Evolutionary conservation across 2,888 invertebrate genomes (phyloP).

Genomic region (Spicauda simplicius): DNA sequence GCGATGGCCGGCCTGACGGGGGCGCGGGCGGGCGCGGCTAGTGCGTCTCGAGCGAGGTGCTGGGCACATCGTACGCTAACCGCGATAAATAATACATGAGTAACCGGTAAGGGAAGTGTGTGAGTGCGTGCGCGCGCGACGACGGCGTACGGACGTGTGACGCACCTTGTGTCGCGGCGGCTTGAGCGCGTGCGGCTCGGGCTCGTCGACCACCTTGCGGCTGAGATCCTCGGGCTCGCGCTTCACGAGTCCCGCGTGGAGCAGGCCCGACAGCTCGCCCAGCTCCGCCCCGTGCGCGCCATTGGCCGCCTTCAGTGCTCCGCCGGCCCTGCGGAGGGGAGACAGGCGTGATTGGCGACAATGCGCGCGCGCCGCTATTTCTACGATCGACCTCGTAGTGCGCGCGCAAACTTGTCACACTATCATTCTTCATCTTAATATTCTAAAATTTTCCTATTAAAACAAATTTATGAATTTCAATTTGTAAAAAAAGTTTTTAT

Average conservation of each 20-base stretch:
- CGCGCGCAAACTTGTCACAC: constrained; percentile 63
- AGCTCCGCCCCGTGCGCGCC: constrained; percentile 88
- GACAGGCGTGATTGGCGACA: constrained; percentile 76
- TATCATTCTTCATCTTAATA: constrained; percentile 55
- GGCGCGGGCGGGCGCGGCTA: constrained; percentile 86
- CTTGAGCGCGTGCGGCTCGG: constrained; percentile 86
- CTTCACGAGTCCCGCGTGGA: constrained; percentile 89
- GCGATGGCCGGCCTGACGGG: constrained; percentile 84
- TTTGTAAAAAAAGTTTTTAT: not conserved
- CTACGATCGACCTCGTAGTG: constrained; percentile 55
- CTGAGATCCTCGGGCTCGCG: constrained; percentile 93
- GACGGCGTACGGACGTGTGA: constrained; percentile 83
- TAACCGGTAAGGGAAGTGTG: constrained; percentile 81
- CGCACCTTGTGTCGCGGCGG: constrained; percentile 88
- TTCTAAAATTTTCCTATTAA: not conserved
- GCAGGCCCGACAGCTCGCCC: constrained; percentile 86
- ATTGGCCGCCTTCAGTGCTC: constrained; percentile 87
- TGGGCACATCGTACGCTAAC: constrained; percentile 84
- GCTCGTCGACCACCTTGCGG: constrained; percentile 87
- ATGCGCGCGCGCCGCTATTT: constrained; percentile 67
- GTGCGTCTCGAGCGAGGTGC: constrained; percentile 83
- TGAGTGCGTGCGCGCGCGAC: constrained; percentile 83
- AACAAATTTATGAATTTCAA: not conserved
- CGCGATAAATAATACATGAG: constrained; percentile 84
- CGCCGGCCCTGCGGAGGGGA: constrained; percentile 87